These are phyloP conservation scores for Agrochola macilenta DNA, from an alignment of 2,888 invertebrate species.

Conservation along the genomic window DNA sequence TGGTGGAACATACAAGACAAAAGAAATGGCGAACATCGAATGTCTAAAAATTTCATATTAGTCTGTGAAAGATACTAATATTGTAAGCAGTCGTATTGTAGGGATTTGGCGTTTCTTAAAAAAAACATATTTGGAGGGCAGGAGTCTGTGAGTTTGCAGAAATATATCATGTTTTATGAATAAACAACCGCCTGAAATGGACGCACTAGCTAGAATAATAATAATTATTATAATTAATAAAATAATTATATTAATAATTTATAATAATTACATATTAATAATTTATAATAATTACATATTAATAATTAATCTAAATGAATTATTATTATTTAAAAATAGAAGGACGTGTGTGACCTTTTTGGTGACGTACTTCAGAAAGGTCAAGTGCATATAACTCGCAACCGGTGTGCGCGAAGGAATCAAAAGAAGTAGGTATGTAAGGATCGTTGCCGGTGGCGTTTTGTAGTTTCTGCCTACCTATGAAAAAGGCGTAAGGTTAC, in stretches of 20 bases:
- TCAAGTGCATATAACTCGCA: background rate
- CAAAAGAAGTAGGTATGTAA: background rate
- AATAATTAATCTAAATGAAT: too few species aligned
- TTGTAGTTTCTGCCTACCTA: background rate
- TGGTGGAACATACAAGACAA: background rate
- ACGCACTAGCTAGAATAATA: too few species aligned
- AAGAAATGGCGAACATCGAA: background rate
- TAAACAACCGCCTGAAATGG: too few species aligned
- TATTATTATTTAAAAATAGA: background rate
- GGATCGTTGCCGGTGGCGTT: background rate
- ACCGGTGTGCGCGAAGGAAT: background rate
- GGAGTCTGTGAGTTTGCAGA: background rate
- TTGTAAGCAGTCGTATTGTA: background rate
- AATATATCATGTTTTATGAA: background rate
- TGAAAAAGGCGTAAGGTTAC: background rate
- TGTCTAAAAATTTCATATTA: background rate
- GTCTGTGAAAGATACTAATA: background rate
- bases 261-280: too few species aligned
- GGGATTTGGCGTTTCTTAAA: background rate
- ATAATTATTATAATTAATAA: too few species aligned
- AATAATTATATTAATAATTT: too few species aligned
- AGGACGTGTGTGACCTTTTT: background rate
- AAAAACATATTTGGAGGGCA: background rate
- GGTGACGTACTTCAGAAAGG: background rate
- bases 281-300: too few species aligned